Conservation (phyloP, 2,888 invertebrate species). For the Anthophora plumipes region DNA sequence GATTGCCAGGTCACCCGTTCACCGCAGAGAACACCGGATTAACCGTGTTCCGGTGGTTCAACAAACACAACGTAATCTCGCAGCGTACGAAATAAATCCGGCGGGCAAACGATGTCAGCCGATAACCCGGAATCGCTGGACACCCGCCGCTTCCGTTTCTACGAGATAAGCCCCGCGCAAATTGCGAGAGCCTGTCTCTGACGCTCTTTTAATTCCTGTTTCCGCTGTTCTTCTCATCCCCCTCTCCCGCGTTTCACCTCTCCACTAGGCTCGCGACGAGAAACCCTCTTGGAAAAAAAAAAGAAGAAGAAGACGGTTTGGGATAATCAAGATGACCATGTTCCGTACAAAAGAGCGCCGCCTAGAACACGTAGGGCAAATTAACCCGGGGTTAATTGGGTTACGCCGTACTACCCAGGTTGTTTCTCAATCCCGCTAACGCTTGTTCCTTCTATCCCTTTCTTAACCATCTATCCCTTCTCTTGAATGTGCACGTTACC, state of each 20-base stretch:
- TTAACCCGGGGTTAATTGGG: conserved; percentile 71
- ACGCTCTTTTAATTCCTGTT: conserved; percentile 54
- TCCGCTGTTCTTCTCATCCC: conserved; percentile 12
- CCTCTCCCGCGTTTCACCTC: too few species aligned
- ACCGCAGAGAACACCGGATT: not conserved
- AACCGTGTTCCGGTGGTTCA: conserved; percentile 11
- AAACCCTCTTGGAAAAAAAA: conserved; percentile 47
- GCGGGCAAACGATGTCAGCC: conserved; percentile 38
- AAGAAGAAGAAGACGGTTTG: conserved; percentile 32
- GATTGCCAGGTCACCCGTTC: not conserved
- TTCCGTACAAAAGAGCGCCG: conserved; percentile 53
- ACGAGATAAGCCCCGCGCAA: conserved; percentile 49
- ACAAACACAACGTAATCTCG: conserved; percentile 24
- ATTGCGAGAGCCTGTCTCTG: conserved; percentile 49
- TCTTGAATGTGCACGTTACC: not conserved
- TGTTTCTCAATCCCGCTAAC: conserved; percentile 23
- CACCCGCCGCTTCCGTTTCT: conserved; percentile 24
- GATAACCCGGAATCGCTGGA: conserved; percentile 44
- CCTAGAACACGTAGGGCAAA: conserved; percentile 66
- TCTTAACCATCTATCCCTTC: not conserved
- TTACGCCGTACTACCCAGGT: conserved; percentile 50
- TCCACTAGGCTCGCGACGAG: not conserved
- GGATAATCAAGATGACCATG: conserved; percentile 67
- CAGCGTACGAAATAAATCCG: conserved; percentile 40
- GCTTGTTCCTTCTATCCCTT: not conserved